Percentiles rank a stretch among this genome's conserved stretches.
Evolutionary conservation across 2,888 invertebrate genomes (phyloP).

Genomic region (Strigamia transsilvanica): DNA sequence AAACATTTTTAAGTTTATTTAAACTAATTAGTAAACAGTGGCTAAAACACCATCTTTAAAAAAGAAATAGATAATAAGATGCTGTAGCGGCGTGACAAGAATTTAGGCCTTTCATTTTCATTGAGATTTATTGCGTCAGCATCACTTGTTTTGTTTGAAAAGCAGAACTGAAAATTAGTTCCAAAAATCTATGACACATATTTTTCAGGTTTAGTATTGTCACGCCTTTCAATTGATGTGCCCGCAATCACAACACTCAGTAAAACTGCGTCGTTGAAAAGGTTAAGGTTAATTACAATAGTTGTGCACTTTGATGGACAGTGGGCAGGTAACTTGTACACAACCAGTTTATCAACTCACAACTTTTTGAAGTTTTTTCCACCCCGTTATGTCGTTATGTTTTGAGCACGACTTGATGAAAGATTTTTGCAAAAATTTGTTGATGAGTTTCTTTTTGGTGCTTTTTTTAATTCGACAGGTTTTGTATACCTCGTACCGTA

Average conservation of each 20-base stretch:
- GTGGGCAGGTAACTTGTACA: conserved; percentile 7
- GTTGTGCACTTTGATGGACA: neutral
- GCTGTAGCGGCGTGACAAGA: conserved; percentile 1
- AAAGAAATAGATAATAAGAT: conserved; percentile 9
- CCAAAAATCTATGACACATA: neutral
- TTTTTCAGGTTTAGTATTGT: neutral
- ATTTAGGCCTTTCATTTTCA: conserved; percentile 7
- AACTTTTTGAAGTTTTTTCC: neutral
- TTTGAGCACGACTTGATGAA: conserved; percentile 13
- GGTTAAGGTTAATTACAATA: conserved; percentile 28
- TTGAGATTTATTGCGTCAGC: neutral
- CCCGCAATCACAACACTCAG: neutral
- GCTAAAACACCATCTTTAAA: neutral
- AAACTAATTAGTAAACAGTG: neutral
- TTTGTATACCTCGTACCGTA: too few relatives aligned
- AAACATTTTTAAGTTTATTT: neutral
- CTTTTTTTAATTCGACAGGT: neutral
- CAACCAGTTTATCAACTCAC: conserved; percentile 40
- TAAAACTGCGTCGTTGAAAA: neutral
- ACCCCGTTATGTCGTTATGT: neutral
- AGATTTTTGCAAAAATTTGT: neutral
- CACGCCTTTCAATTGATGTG: neutral
- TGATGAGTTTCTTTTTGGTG: neutral
- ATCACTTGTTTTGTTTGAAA: neutral
- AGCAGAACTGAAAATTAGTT: conserved; percentile 18